Base-by-base conservation (phyloP, 2,113 vertebrate species). In the Oncorhynchus clarkii region DNA sequence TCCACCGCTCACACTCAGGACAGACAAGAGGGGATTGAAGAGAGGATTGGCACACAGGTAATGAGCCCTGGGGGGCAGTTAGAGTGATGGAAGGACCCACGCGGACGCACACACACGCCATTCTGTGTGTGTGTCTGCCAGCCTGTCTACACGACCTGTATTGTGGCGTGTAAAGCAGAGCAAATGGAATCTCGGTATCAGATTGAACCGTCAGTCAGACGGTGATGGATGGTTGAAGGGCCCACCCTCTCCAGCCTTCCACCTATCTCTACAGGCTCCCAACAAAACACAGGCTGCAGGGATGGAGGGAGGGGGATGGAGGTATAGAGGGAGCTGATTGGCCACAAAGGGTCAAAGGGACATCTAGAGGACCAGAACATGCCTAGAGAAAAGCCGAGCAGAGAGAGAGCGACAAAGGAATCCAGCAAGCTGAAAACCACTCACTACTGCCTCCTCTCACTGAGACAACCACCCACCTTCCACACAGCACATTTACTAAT, bases 141-240 rank as follows among this genome's bases (percentile, higher is more conserved):
- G 82, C 83, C 34, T 70, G 82, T 34, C 29, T 68, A 34, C 2
- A 29, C 18, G 2, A 87, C 89, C 80, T 73, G 75, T 48, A 70
- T 78, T 82, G 82, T 45, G 82, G 79, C 82, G 78, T 86, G 89
- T 88, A 84, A 88, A 83, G 73, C 71, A 14, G 67, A 71, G 83
- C 80, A 87, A 88, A 88, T 89, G 83, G 86, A 91, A 90, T 90
- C 78, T 83, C 78, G 83, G 78, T 85, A 90, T 92, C 89, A 90
- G 88, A 92, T 89, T 87, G 80, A 84, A 80, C 73, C 88, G 88
- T 90, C 90, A 84, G 83, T 88, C 83, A 84, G 78, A 88, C 75
- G 80, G 80, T 89, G 92, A 92, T 73, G 74, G 85, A 90, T 88
- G 85, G 81, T 70, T 84, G 71, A 77, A 84, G 75, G 84, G 34